Conservation (phyloP, 2,888 invertebrate genomes). For the Himalopsyche tibetana region DNA sequence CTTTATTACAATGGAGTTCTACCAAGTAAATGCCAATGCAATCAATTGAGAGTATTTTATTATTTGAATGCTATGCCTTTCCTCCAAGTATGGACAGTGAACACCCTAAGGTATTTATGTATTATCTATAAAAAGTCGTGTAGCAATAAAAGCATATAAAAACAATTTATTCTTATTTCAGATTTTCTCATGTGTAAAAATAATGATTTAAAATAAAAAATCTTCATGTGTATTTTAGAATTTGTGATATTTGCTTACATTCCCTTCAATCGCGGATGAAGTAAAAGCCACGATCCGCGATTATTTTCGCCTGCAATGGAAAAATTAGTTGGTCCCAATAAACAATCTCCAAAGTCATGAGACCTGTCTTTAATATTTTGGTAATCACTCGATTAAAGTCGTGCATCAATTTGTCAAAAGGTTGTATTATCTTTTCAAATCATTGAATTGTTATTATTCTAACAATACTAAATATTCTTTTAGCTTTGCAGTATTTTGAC, state of each 20-base stretch:
- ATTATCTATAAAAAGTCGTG: too few species aligned
- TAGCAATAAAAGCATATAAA: background rate
- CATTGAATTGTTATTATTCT: background rate
- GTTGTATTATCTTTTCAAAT: conserved; percentile 6
- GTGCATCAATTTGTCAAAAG: conserved; percentile 42
- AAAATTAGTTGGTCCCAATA: conserved; percentile 16
- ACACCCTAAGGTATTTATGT: too few species aligned
- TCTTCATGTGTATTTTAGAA: too few species aligned
- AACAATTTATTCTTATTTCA: background rate
- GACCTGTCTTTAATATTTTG: conserved; percentile 39
- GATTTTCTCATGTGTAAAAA: too few species aligned
- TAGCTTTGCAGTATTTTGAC: conserved; percentile 20
- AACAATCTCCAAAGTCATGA: conserved; percentile 11
- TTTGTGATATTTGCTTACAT: background rate
- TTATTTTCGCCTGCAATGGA: conserved; percentile 23
- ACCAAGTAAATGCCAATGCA: too few species aligned
- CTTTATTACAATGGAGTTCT: too few species aligned
- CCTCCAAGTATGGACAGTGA: too few species aligned
- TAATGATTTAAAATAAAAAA: too few species aligned
- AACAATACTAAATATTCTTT: background rate
- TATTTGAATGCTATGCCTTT: too few species aligned
- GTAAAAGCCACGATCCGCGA: conserved; percentile 32
- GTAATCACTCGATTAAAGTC: conserved; percentile 27
- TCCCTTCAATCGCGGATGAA: background rate
- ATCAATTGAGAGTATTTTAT: too few species aligned